Evolutionary conservation across 2,113 vertebrate genomes (phyloP).

Genomic region (Boleophthalmus pectinirostris): DNA sequence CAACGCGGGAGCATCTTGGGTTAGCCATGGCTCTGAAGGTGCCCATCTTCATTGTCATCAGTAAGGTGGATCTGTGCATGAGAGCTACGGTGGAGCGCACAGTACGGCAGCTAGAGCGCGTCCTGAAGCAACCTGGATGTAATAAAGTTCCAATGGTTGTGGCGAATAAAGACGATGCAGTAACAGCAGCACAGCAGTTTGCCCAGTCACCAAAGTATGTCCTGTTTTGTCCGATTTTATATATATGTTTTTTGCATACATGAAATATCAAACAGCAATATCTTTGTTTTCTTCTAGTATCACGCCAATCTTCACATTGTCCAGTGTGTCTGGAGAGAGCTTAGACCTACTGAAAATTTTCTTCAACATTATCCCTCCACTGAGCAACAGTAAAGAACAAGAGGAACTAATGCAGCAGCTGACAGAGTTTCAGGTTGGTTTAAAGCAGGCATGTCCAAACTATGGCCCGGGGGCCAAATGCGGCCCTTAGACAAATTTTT

Average conservation of each 20-base stretch:
- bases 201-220: slow-evolving; percentile 91
- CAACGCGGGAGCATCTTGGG: slow-evolving; percentile 94
- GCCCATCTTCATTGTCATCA: slow-evolving; percentile 97
- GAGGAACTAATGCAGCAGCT: slow-evolving; percentile 98
- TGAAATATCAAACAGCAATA: not conserved
- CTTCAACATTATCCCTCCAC: slow-evolving; percentile 95
- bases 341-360: slow-evolving; percentile 95
- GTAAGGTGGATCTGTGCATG: slow-evolving; percentile 94
- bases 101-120: slow-evolving; percentile 91
- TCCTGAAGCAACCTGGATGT: slow-evolving; percentile 96
- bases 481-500: no score
- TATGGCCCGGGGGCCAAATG: no score
- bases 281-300: slow-evolving; percentile 75
- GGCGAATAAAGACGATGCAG: slow-evolving; percentile 87
- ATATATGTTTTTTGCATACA: not conserved
- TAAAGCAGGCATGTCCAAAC: no score
- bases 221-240: not conserved
- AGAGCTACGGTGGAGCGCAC: slow-evolving; percentile 92
- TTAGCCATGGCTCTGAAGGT: slow-evolving; percentile 96
- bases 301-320: slow-evolving; percentile 95
- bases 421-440: slow-evolving; percentile 91
- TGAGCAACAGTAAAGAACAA: slow-evolving; percentile 97
- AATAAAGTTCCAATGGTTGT: slow-evolving; percentile 95
- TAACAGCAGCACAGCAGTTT: slow-evolving; percentile 95
- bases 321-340: slow-evolving; percentile 94